These are phyloP conservation scores for Numida meleagris DNA, from an alignment of 2,113 vertebrate genomes.

Conservation along the genomic window DNA sequence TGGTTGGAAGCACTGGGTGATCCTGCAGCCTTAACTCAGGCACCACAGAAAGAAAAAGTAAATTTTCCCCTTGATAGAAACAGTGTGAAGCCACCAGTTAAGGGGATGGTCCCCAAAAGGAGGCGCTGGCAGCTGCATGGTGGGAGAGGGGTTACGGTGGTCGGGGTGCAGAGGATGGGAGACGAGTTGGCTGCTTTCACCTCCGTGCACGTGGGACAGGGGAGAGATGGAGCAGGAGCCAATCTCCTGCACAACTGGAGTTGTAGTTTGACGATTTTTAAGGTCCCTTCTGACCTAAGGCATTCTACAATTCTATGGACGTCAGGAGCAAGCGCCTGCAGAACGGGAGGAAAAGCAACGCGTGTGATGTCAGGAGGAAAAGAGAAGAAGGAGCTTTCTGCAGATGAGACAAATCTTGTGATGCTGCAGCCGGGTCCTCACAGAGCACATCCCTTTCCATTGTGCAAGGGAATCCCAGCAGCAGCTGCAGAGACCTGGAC, in stretches of 20 bases:
- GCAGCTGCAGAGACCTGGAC: background rate
- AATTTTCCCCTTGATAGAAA: background rate
- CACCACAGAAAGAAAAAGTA: background rate
- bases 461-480: background rate
- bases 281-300: no score
- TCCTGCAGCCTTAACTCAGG: background rate
- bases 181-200: no score
- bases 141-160: background rate
- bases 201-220: accelerated
- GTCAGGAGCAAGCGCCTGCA: background rate
- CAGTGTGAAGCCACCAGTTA: background rate
- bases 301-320: no score
- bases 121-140: accelerated
- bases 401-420: no score
- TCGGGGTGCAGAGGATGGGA: accelerated
- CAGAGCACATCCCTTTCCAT: no score
- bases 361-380: background rate
- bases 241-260: background rate
- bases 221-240: background rate
- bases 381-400: background rate
- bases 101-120: background rate
- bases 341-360: accelerated
- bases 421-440: accelerated
- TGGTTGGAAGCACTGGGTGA: background rate
- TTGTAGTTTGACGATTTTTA: no score